Conservation (phyloP, 1,140 invertebrate genomes). For the Centruroides sculpturatus region DNA sequence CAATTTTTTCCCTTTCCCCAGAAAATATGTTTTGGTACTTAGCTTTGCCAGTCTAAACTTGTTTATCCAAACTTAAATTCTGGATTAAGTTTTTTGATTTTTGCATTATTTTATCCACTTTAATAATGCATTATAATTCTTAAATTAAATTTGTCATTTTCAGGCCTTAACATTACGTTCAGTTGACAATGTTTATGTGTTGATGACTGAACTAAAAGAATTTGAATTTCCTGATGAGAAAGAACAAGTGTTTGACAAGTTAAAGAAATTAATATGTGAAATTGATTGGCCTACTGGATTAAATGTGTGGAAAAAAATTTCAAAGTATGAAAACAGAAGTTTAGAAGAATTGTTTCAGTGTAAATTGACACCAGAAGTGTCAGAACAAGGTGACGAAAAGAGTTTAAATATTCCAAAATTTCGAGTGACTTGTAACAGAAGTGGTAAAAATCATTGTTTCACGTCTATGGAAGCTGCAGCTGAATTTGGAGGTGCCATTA, state of each 20-base stretch:
- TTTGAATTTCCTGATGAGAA: slow-evolving; percentile 27
- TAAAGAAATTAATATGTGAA: slow-evolving; percentile 27
- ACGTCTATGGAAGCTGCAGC: slow-evolving; percentile 37
- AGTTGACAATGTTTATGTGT: slow-evolving; percentile 33
- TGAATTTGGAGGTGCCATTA: slow-evolving; percentile 37
- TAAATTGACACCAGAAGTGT: not conserved
- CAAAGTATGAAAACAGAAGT: slow-evolving; percentile 21
- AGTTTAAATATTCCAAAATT: slow-evolving; percentile 27
- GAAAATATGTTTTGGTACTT: too few species aligned
- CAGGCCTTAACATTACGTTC: too few species aligned
- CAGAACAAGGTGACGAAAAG: not conserved
- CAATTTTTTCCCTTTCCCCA: too few species aligned
- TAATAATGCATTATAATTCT: too few species aligned
- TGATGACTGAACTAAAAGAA: slow-evolving; percentile 24
- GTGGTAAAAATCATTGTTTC: slow-evolving; percentile 37
- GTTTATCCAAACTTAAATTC: too few species aligned
- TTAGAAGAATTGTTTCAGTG: not conserved
- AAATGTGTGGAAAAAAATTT: slow-evolving; percentile 32
- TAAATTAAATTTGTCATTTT: too few species aligned
- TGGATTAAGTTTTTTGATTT: too few species aligned
- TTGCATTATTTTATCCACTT: too few species aligned
- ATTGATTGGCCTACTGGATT: slow-evolving; percentile 33
- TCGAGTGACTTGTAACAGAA: slow-evolving; percentile 40
- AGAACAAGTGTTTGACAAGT: slow-evolving; percentile 27
- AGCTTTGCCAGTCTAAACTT: too few species aligned